These are phyloP conservation scores for Pterophyllum scalare DNA, from an alignment of 2,113 vertebrate genomes.

Conservation along the genomic window DNA sequence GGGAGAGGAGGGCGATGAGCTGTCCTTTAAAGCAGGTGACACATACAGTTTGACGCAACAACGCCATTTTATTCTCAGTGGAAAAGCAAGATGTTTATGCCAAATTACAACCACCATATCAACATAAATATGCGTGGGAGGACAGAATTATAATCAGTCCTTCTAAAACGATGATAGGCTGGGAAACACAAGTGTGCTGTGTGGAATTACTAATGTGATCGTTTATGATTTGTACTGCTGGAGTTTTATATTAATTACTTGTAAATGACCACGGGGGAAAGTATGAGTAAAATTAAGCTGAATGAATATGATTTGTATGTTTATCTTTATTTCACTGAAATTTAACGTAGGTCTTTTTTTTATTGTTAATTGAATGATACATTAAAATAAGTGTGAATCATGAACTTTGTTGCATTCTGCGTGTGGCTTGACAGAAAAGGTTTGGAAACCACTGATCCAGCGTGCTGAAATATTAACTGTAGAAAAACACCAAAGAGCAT, in stretches of 20 bases:
- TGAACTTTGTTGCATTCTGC: neutral
- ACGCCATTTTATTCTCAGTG: neutral
- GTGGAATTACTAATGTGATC: neutral
- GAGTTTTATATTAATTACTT: neutral
- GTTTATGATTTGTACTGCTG: conserved; percentile 4
- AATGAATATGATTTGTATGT: conserved; percentile 9
- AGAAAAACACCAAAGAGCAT: neutral
- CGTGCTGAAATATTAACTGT: neutral
- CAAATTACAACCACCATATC: conserved; percentile 5
- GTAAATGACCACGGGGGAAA: neutral
- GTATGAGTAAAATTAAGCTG: conserved; percentile 4
- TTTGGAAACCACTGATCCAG: neutral
- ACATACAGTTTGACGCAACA: conserved; percentile 11
- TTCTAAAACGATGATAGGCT: neutral
- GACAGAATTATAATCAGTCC: neutral
- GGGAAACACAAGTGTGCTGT: neutral
- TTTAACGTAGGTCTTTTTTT: neutral
- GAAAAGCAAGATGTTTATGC: neutral
- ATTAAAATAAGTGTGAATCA: neutral
- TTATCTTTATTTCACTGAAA: neutral
- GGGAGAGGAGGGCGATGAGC: conserved; percentile 82
- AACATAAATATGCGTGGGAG: neutral
- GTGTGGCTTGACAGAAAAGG: neutral
- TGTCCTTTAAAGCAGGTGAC: conserved; percentile 84
- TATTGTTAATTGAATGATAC: neutral